Evolutionary conservation across 1,140 invertebrate genomes (phyloP).

Genomic region (Pseudomyrmex cubaensis): DNA sequence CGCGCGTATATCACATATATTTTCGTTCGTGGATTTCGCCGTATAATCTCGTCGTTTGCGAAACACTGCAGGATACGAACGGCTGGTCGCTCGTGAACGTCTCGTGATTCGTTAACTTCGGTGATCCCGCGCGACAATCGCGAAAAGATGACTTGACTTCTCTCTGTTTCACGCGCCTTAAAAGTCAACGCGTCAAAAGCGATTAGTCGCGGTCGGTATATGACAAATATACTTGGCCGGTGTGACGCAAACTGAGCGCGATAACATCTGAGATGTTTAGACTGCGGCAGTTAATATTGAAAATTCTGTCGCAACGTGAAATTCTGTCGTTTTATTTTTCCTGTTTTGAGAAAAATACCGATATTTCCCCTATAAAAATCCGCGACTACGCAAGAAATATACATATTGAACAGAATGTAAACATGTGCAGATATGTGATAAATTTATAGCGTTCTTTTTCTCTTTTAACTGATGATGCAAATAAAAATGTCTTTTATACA

Average conservation of each 20-base stretch:
- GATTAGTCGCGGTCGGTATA: conserved; percentile 17
- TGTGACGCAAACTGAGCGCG: neutral
- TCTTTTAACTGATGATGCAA: too few species aligned
- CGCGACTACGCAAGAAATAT: neutral
- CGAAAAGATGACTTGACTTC: conserved; percentile 16
- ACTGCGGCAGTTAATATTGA: neutral
- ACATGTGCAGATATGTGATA: neutral
- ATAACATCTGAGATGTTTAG: conserved; percentile 26
- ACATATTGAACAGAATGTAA: neutral
- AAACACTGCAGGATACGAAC: conserved; percentile 12
- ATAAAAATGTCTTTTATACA: too few species aligned
- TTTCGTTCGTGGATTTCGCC: conserved; percentile 19
- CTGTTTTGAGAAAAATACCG: conserved; percentile 1
- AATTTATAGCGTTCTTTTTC: too few species aligned
- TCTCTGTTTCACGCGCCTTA: conserved; percentile 5
- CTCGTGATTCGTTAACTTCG: conserved; percentile 35
- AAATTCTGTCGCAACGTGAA: conserved; percentile 33
- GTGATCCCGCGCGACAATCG: conserved; percentile 40
- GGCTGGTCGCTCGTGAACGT: neutral
- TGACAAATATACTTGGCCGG: too few species aligned
- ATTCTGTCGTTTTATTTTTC: neutral
- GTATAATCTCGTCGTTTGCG: conserved; percentile 37
- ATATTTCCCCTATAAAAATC: neutral
- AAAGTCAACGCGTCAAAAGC: conserved; percentile 19
- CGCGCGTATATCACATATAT: conserved; percentile 9